These are phyloP conservation scores for Nymphicus hollandicus DNA, from an alignment of 2,113 vertebrate species.

Conservation along the genomic window DNA sequence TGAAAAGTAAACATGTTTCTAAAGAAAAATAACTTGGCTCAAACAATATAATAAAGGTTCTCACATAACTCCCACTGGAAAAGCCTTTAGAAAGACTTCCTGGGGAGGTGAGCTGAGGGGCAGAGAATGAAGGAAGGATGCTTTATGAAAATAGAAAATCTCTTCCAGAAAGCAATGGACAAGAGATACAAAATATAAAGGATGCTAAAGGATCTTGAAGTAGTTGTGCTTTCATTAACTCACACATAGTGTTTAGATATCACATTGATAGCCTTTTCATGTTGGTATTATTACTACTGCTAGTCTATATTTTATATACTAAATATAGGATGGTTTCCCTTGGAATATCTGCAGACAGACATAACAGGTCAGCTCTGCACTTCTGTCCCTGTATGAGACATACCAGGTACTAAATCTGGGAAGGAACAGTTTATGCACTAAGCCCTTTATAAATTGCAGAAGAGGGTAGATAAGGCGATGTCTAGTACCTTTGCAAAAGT, in stretches of 20 bases:
- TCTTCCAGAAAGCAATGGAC: not conserved
- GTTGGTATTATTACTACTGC: not conserved
- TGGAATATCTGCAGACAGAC: not conserved
- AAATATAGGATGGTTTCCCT: not conserved
- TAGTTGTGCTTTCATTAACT: not conserved
- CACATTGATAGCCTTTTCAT: not conserved
- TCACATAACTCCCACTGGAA: not conserved
- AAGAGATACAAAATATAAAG: not conserved
- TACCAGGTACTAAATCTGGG: not conserved
- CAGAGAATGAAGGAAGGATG: not conserved
- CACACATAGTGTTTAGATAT: not conserved
- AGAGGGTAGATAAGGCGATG: not conserved
- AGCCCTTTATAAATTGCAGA: not conserved
- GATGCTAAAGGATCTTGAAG: not conserved
- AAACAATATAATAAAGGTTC: not conserved
- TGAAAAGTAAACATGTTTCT: not conserved
- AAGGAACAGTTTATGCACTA: not conserved
- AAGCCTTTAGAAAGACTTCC: not conserved
- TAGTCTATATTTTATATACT: not conserved
- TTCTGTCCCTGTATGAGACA: not conserved
- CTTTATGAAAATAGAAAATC: not conserved
- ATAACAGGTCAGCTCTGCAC: not conserved
- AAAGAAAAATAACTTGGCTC: not conserved
- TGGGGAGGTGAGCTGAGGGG: not conserved
- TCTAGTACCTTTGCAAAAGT: not conserved